These are phyloP conservation scores for Ommatoiulus sabulosus DNA, from an alignment of 2,888 invertebrate species.

Conservation along the genomic window DNA sequence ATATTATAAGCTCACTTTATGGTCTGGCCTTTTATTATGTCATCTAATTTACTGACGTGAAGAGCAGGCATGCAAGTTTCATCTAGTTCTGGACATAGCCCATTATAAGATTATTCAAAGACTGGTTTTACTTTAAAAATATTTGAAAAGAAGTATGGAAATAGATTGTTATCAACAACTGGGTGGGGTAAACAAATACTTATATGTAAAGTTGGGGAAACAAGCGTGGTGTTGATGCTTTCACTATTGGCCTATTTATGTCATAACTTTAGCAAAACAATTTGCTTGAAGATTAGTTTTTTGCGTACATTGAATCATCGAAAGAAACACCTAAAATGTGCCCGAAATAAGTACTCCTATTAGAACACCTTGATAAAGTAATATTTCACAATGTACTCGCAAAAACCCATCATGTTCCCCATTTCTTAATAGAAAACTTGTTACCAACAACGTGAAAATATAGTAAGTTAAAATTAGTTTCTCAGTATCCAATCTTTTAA, in stretches of 20 bases:
- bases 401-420: no score
- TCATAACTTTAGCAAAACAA: neutral
- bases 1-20: neutral
- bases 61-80: neutral
- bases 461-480: no score
- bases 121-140: neutral
- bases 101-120: neutral
- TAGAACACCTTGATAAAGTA: neutral
- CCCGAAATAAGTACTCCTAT: neutral
- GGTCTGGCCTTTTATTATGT: neutral
- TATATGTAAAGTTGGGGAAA: neutral
- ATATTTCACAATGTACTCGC: no score
- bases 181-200: conserved; percentile 20
- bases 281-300: neutral
- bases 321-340: conserved; percentile 8
- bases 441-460: no score
- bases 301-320: neutral
- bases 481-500: no score
- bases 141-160: neutral
- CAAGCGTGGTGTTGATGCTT: neutral
- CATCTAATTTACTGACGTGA: neutral
- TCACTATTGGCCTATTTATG: conserved; percentile 24
- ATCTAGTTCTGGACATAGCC: neutral
- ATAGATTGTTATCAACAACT: neutral
- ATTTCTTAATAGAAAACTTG: no score